Percentiles rank a stretch among this genome's conserved stretches.
Evolutionary conservation across 1,140 invertebrate genomes (phyloP).

Genomic region (Trissolcus basalis): DNA sequence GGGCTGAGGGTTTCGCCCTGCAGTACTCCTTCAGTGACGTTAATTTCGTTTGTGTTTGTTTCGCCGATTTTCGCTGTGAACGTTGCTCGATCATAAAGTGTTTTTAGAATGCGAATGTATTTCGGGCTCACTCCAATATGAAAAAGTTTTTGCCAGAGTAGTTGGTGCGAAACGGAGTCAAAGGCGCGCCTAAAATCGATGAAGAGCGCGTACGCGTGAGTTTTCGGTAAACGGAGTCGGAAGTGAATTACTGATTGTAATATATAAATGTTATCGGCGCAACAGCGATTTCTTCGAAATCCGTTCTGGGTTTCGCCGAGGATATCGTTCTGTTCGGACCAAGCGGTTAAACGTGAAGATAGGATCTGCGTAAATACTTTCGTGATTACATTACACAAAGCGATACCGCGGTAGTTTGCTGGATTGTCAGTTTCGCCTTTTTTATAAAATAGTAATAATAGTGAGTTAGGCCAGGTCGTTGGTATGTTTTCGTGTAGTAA

Average conservation of each 20-base stretch:
- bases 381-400: constrained; percentile 7
- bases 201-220: not conserved
- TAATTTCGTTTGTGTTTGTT: too few species aligned
- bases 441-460: not conserved
- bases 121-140: constrained; percentile 4
- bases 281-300: constrained; percentile 2
- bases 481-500: constrained; percentile 1
- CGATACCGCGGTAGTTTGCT: constrained; percentile 3
- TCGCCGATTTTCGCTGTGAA: too few species aligned
- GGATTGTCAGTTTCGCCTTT: constrained; percentile 1
- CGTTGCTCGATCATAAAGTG: not conserved
- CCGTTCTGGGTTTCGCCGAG: not conserved
- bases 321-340: not conserved
- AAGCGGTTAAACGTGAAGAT: not conserved
- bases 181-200: constrained; percentile 3
- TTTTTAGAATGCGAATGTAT: not conserved
- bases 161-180: not conserved
- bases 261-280: constrained; percentile 12
- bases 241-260: constrained; percentile 1
- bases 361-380: constrained; percentile 13
- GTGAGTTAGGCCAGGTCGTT: constrained; percentile 1
- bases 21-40: not conserved
- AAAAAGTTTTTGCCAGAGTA: constrained; percentile 6
- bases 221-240: not conserved
- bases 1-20: constrained; percentile 1